Evolutionary conservation across 2,797 vertebrate species (phyloP), one percentile per base, ranked within the genome.

Genomic region (Botia kubotai): DNA sequence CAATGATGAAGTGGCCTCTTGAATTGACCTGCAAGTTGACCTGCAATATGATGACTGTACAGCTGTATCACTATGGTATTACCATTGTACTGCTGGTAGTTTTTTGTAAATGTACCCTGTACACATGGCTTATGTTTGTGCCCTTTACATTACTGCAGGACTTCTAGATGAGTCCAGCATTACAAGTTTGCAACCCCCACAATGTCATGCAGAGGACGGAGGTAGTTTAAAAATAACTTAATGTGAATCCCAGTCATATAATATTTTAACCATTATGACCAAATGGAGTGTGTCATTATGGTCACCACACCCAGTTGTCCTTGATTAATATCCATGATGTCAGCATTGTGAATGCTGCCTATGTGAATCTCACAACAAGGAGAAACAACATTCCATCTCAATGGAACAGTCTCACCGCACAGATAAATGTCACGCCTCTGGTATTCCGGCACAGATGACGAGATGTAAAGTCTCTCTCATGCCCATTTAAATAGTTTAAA

Each of bases 311-410:
- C 62, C 68, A 73, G 50, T 50, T 75, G 78, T 63, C n/a, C 36
- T 60, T 58, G 53, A 71, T 68, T 71, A 77, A 66, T 74, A 71
- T 69, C 52, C 52, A 77, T 74, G 19, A 79, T 67, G 67, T 43
- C 83, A 84, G 58, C 75, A 23, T 16, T 74, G 48, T 50, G 72
- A 70, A 68, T 63, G 26, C 39, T 36, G 23, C 62, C 12, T 14
- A 80, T 66, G 43, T 58, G 60, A 65, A 53, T 43, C 55, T 60
- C 26, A 36, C 21, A 43, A 14, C 72, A 69, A 81, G 52, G 33
- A 75, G 53, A 10, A 68, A 29, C 75, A 79, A 66, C 77, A 71
- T 66, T 19, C 80, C 55, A 81, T 84, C 76, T 82, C 75, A 86
- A 68, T 84, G 86, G 60, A 84, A 85, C 67, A 83, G 52, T 84